Percentiles rank a stretch among this genome's conserved stretches.
Conservation (phyloP, 2,113 vertebrate species). For the Coptodon bakossiorum region DNA sequence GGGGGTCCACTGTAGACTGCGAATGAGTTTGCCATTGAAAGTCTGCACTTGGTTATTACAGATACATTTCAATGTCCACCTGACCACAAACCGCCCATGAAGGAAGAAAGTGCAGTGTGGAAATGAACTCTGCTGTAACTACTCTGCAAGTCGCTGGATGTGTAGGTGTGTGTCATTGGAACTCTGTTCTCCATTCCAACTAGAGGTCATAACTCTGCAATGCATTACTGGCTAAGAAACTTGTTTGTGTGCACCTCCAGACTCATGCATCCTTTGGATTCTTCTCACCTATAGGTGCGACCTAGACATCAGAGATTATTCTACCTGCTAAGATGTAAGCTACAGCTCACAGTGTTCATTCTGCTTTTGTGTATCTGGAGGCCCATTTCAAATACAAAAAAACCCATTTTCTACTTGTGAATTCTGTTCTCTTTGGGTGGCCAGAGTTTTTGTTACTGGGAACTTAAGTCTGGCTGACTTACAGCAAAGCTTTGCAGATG, state of each 20-base stretch:
- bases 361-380: neutral
- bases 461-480: neutral
- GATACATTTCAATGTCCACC: neutral
- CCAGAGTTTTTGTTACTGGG: neutral
- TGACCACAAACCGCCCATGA: neutral
- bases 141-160: neutral
- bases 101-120: neutral
- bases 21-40: conserved; percentile 13
- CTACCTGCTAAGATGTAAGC: neutral
- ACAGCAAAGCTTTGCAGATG: neutral
- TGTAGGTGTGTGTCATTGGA: neutral
- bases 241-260: neutral
- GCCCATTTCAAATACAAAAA: neutral
- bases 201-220: neutral
- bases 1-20: neutral
- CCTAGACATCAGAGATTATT: conserved; percentile 7
- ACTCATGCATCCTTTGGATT: neutral
- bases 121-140: conserved; percentile 13
- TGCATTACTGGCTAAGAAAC: neutral
- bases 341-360: neutral
- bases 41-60: neutral
- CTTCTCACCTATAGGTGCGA: neutral
- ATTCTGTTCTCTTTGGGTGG: neutral
- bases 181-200: neutral
- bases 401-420: neutral